These are phyloP conservation scores for Spea multiplicata DNA, from an alignment of 2,113 vertebrate species.

Conservation along the genomic window DNA sequence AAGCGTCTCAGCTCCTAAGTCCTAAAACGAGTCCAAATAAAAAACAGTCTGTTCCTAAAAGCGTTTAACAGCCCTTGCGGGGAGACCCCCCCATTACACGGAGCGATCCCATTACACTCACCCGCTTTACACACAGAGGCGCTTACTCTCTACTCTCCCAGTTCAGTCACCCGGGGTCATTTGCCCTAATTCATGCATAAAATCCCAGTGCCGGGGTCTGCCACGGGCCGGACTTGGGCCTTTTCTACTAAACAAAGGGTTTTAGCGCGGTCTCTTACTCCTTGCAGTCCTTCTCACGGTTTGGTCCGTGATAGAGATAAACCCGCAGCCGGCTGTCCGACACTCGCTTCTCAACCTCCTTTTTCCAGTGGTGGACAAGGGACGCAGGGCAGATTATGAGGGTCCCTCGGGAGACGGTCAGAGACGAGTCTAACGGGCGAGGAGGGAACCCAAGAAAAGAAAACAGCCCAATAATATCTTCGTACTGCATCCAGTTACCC, in stretches of 20 bases:
- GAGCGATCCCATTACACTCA: no score
- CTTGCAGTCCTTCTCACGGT: constrained; percentile 68
- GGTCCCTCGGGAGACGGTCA: constrained; percentile 70
- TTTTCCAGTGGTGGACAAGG: constrained; percentile 95
- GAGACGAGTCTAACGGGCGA: constrained; percentile 64
- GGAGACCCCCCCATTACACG: no score
- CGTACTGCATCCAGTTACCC: neutral
- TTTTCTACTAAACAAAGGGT: neutral
- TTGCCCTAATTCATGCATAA: no score
- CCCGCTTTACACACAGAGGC: no score
- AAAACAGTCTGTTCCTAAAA: no score
- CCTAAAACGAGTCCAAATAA: no score
- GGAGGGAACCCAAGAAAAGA: neutral
- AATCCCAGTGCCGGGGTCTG: neutral
- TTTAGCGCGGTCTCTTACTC: constrained; percentile 66
- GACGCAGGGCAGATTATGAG: constrained; percentile 92
- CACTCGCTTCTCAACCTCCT: constrained; percentile 80
- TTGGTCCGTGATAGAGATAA: constrained; percentile 86
- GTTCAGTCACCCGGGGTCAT: no score
- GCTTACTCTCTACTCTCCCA: no score
- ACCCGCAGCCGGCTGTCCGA: constrained; percentile 67
- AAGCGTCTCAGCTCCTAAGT: no score
- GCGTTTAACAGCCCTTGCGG: no score
- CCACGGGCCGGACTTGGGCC: neutral
- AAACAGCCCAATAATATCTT: neutral